Evolutionary conservation across 2,113 vertebrate species (phyloP).

Genomic region (Clarias magur): DNA sequence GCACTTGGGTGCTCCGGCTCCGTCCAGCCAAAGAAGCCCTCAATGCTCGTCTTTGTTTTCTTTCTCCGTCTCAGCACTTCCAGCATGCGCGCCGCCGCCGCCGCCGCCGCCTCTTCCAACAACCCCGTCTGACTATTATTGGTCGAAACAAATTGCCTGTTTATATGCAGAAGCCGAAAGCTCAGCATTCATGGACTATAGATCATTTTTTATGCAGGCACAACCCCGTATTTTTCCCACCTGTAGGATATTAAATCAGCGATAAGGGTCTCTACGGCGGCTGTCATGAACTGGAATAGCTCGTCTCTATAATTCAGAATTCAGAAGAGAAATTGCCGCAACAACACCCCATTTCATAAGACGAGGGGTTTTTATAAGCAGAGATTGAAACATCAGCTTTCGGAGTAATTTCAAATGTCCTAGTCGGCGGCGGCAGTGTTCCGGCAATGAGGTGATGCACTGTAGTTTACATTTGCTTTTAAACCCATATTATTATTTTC

Average conservation of each 20-base stretch:
- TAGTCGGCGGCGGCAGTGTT: background rate
- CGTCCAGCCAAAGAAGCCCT: constrained; percentile 25
- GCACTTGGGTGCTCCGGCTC: constrained; percentile 28
- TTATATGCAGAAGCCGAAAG: constrained; percentile 11
- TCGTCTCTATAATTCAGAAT: constrained; percentile 13
- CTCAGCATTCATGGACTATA: constrained; percentile 2
- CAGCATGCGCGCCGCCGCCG: constrained; percentile 12
- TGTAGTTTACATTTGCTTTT: constrained; percentile 16
- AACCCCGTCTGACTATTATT: constrained; percentile 12
- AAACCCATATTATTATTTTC: constrained; percentile 28
- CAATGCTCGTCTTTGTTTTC: constrained; percentile 48
- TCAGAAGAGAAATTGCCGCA: constrained; percentile 27
- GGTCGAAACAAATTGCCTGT: constrained; percentile 33
- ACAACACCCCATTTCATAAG: constrained; percentile 18
- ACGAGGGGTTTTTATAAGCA: constrained; percentile 17
- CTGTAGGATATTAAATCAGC: constrained; percentile 38
- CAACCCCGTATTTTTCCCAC: constrained; percentile 1
- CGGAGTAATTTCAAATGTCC: constrained; percentile 6
- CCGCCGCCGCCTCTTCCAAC: constrained; percentile 19
- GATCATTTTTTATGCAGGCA: constrained; percentile 16
- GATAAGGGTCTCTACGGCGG: constrained; percentile 21
- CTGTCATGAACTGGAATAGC: constrained; percentile 31
- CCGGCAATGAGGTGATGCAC: constrained; percentile 4
- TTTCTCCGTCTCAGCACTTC: constrained; percentile 37
- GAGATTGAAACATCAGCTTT: constrained; percentile 27